Percentiles rank a stretch among this genome's conserved stretches.
Evolutionary conservation across 2,113 vertebrate genomes (phyloP).

Genomic region (Theropithecus gelada): DNA sequence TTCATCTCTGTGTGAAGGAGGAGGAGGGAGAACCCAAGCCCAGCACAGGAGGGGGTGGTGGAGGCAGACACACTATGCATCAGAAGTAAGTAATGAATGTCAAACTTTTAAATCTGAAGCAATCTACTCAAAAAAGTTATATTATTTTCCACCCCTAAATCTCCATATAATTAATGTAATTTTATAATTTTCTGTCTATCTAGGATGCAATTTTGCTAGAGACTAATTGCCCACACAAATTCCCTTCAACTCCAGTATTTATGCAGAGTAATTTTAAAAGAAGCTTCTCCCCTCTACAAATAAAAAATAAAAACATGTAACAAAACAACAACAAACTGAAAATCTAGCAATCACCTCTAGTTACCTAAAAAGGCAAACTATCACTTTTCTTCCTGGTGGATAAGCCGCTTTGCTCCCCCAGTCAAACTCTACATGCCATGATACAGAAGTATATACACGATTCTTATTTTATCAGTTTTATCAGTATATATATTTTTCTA

Average conservation of each 20-base stretch:
- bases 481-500: neutral
- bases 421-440: neutral
- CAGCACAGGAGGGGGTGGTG: fast-evolving
- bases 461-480: neutral
- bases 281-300: neutral
- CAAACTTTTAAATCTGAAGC: neutral
- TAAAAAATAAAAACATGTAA: neutral
- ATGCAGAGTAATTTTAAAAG: neutral
- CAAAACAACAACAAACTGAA: neutral
- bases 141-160: neutral
- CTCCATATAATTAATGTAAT: neutral
- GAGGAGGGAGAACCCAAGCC: neutral
- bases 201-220: neutral
- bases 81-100: neutral
- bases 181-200: neutral
- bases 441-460: neutral
- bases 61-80: fast-evolving
- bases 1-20: neutral
- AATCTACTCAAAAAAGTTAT: neutral
- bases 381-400: neutral
- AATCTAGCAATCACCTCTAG: neutral
- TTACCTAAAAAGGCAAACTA: neutral
- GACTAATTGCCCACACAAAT: neutral
- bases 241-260: neutral
- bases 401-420: neutral